These are phyloP conservation scores for Xestia ashworthii DNA, from an alignment of 2,888 invertebrate genomes.

Conservation along the genomic window DNA sequence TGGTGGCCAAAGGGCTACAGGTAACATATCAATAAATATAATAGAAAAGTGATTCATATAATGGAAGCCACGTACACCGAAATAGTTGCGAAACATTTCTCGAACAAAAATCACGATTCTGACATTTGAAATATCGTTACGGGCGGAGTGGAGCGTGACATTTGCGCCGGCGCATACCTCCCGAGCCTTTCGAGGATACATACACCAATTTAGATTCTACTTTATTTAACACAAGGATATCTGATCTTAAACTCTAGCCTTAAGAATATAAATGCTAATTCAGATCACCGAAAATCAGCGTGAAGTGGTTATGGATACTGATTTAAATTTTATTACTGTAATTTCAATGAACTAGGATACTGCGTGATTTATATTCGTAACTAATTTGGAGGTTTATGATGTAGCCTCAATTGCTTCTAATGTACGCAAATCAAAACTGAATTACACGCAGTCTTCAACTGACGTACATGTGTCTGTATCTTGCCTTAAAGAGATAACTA, in stretches of 20 bases:
- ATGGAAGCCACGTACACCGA: slow-evolving; percentile 54
- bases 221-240: slow-evolving; percentile 45
- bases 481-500: background rate
- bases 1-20: slow-evolving; percentile 17
- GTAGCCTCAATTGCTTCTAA: slow-evolving; percentile 29
- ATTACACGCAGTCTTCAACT: slow-evolving; percentile 12
- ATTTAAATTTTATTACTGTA: slow-evolving; percentile 60
- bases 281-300: slow-evolving; percentile 11
- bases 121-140: slow-evolving; percentile 87
- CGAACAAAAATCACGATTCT: slow-evolving; percentile 89
- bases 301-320: slow-evolving; percentile 37
- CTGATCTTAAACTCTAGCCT: slow-evolving; percentile 33
- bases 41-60: slow-evolving; percentile 58
- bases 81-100: slow-evolving; percentile 85
- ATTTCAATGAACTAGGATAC: slow-evolving; percentile 53
- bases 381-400: slow-evolving; percentile 40
- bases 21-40: slow-evolving; percentile 18
- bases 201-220: slow-evolving; percentile 60
- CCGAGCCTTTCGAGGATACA: slow-evolving; percentile 72
- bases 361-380: slow-evolving; percentile 36
- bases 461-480: background rate
- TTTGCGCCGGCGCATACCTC: slow-evolving; percentile 83
- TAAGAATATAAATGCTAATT: slow-evolving; percentile 38
- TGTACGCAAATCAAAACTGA: slow-evolving; percentile 22
- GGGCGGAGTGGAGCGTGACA: slow-evolving; percentile 85